phyloP scores from a whole-genome alignment of 2,797 vertebrate species.

The Heteromormyrus szaboi region DNA sequence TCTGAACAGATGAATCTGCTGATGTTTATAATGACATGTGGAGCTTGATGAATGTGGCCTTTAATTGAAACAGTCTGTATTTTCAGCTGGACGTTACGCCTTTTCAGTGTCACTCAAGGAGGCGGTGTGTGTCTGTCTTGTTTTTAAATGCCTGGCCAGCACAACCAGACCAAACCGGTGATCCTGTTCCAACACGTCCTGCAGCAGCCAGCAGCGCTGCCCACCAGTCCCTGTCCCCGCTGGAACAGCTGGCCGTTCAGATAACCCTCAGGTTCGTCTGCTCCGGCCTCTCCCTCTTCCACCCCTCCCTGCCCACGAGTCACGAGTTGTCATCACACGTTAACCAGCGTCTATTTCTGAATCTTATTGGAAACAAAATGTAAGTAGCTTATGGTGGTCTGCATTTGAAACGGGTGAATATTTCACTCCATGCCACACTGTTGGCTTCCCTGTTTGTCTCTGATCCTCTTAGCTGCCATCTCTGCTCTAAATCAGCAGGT shows the following conservation, averaged over 20 bases:
- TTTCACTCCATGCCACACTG: background rate
- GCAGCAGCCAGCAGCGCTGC: conserved; percentile 60
- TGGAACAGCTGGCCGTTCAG: conserved; percentile 78
- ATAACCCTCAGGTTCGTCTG: conserved; percentile 72
- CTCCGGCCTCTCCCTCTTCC: background rate
- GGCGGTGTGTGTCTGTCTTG: background rate
- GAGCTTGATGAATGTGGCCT: background rate
- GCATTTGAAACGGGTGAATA: background rate
- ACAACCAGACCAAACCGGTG: background rate
- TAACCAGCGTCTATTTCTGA: background rate
- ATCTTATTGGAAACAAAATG: background rate
- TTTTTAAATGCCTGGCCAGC: background rate
- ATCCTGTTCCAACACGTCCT: conserved; percentile 39
- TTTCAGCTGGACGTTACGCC: background rate
- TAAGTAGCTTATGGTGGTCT: background rate
- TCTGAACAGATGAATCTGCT: background rate
- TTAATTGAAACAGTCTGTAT: background rate
- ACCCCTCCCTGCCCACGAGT: background rate
- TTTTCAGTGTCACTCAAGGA: background rate
- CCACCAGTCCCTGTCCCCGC: conserved; percentile 61
- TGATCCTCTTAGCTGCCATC: background rate
- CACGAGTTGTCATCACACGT: background rate
- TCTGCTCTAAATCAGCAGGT: background rate
- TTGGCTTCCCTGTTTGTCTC: background rate
- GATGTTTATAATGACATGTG: background rate